A percentile compares a stretch with the other conserved stretches of the same genome.
phyloP scores from a whole-genome alignment of 2,113 vertebrate species.

The Egretta garzetta region DNA sequence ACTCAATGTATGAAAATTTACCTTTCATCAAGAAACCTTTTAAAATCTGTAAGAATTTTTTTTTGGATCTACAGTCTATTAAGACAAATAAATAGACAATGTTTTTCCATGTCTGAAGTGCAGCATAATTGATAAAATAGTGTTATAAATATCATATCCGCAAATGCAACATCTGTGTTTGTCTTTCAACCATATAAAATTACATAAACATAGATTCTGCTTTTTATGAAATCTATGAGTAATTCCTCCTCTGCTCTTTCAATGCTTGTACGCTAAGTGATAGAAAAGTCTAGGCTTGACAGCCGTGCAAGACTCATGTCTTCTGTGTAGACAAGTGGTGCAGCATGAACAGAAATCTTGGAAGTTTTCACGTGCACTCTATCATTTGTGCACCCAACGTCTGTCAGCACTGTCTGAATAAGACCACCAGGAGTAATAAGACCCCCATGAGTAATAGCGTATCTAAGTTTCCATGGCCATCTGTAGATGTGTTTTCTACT shows the following conservation, averaged over 20 bases:
- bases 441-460: not conserved
- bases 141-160: constrained; percentile 12
- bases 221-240: constrained; percentile 53
- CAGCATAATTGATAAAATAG: constrained; percentile 2
- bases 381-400: accelerated
- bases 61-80: not conserved
- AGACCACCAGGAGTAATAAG: not conserved
- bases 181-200: constrained; percentile 42
- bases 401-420: not conserved
- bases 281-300: not conserved
- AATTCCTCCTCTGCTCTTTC: constrained; percentile 46
- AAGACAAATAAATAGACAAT: not conserved
- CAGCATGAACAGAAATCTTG: not conserved
- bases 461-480: not conserved
- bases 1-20: not conserved
- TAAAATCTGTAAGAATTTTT: not conserved
- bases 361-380: not conserved
- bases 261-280: not conserved
- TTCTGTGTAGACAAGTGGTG: not conserved
- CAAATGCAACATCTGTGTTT: constrained; percentile 62
- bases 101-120: not conserved
- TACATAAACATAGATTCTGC: constrained; percentile 52
- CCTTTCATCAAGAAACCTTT: not conserved
- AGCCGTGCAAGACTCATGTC: not conserved
- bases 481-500: not conserved